Evolutionary conservation across 1,140 invertebrate species (phyloP), one percentile per base, ranked within the genome.

Genomic region (Zaprionus davidi): DNA sequence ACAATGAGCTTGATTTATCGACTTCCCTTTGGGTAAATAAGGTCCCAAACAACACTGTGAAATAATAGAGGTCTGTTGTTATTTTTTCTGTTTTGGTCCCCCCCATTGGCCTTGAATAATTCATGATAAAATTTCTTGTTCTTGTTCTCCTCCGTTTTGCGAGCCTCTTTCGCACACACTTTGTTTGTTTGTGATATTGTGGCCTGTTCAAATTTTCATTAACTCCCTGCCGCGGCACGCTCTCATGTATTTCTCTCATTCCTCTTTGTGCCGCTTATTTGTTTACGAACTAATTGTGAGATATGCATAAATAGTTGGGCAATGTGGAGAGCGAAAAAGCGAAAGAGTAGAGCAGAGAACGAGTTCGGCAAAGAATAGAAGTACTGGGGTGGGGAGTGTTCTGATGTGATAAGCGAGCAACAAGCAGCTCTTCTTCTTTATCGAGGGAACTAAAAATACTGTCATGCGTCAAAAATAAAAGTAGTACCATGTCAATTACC

Each of bases 101-200:
- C 64, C 28, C 24, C 2, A 34, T 90, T 81, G 85, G 70, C 84
- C 84, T 88, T 88, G 84, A 88, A 88, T 90, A 88, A 90, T 88
- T 90, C 84, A 88, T 88, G 85, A 90, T 88, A 85, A 88, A 81
- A 74, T 64, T 82, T 67, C 26, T 65, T 62, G 24, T 62, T 31
- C 60, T 66, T 34, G 31, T 34, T 53, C 49, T 38, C 36, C 15
- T 28, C 28, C 63, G 15, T 69, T 78, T 71, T 41, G 62, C 20
- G 57, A 53, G 36, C 31, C 49, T 55, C 11, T 60, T 22, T 59
- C 22, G 20, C 20, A n/a, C 28, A 28, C 28, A 28, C 12, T 26
- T 66, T 53, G 12, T 31, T 11, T n/a, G 5, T 41, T 15, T 44
- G 20, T 60, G 58, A 55, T 65, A 13, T 51, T 36, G n/a, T 20